Base-by-base conservation (phyloP, 2,888 invertebrate genomes). In the Amblyteles armatorius region DNA sequence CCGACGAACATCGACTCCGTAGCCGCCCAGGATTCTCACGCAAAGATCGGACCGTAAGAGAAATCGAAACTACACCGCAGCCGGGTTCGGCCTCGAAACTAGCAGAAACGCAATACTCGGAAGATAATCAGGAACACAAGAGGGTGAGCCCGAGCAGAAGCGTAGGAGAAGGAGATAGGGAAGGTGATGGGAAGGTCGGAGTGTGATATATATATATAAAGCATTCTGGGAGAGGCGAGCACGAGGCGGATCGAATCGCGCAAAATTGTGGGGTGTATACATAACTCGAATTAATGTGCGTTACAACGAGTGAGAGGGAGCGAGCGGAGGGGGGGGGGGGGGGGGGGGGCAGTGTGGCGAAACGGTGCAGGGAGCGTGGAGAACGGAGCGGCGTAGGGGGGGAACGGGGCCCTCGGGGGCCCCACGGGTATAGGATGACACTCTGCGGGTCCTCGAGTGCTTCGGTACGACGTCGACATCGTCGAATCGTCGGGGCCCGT, bases 371-470 rank as follows among this genome's bases (percentile, higher is more conserved):
- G 88, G 89, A 72, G 50, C 76, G 65, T 63, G 33, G 22, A 50
- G 50, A 52, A 69, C 29, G 79, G 69, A 74, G 48, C 65, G 48
- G 79, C 65, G 76, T 29, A 11, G 57, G 50, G 48, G 71, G 60
- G 65, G 57, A 1, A 44, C 3, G 69, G 50, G 71, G 40, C 50
- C 67, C 40, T 33, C 86, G 88, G 83, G 86, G 90, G 89, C 91
- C 89, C 89, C 92, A 93, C 92, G 92, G 91, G 92, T 92, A 93
- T 93, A 92, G 91, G 91, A 92, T 93, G 92, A 93, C 92, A 92
- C 91, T 91, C 88, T 87, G 89, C 84, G 88, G 88, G 86, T 83
- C 84, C 81, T 83, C 63, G 52, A 79, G 72, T 78, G 78, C 71
- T 79, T 68, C 80, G 79, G 80, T 81, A 81, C 71, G 81, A 52